These are phyloP conservation scores for Nyleta sp. DNA, from an alignment of 2,888 invertebrate species.

Conservation along the genomic window DNA sequence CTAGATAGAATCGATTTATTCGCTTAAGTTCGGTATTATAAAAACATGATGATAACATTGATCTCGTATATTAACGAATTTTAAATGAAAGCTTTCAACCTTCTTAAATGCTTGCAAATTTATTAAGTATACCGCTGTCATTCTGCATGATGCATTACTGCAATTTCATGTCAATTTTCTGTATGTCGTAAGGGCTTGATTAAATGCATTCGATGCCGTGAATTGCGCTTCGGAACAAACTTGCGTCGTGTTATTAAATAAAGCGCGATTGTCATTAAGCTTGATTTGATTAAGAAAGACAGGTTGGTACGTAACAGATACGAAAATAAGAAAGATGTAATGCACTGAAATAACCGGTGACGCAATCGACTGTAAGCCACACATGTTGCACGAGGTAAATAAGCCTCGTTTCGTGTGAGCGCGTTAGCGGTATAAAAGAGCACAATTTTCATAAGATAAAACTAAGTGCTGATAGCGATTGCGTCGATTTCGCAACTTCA, in stretches of 20 bases:
- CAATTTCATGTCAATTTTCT: constrained; percentile 7
- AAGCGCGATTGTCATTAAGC: constrained; percentile 31
- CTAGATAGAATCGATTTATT: too few relatives aligned
- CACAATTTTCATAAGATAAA: constrained; percentile 50
- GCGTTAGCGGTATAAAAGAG: constrained; percentile 34
- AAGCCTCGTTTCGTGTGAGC: constrained; percentile 49
- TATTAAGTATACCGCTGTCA: too few relatives aligned
- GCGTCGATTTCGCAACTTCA: constrained; percentile 18
- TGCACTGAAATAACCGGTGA: constrained; percentile 67
- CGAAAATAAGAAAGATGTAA: constrained; percentile 67
- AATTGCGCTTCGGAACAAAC: background rate
- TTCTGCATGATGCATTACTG: background rate
- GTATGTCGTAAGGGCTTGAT: too few relatives aligned
- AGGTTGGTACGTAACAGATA: constrained; percentile 57
- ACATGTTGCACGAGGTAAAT: constrained; percentile 63
- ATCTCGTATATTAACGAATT: too few relatives aligned
- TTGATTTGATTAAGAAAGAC: constrained; percentile 60
- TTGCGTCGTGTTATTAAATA: constrained; percentile 35
- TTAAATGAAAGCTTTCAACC: too few relatives aligned
- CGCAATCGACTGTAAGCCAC: constrained; percentile 67
- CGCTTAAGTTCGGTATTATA: too few relatives aligned
- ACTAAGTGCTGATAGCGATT: constrained; percentile 41
- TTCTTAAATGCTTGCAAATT: too few relatives aligned
- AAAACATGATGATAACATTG: too few relatives aligned
- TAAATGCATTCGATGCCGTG: too few relatives aligned